Base-by-base conservation (phyloP, 2,888 invertebrate genomes). In the Dastarcus helophoroides region DNA sequence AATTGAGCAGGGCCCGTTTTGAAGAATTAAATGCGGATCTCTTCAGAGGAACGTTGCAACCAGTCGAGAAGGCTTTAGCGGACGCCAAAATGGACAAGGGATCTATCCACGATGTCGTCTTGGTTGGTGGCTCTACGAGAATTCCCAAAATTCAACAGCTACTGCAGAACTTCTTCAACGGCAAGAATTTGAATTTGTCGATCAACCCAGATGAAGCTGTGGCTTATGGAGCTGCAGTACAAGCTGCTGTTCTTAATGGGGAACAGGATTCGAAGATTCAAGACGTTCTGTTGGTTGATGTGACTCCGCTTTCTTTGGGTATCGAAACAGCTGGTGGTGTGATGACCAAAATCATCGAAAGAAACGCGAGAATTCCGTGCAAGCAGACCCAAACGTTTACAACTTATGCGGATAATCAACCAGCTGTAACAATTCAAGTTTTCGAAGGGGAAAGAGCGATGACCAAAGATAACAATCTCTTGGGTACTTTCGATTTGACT, bases 391-490 rank as follows among this genome's bases (percentile, higher is more conserved):
- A 70, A 42, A 67, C 62, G 6, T 79, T 78, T 61, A 75, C 75
- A 4, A 79, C 78, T 2, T 76, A 76, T 51, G 52, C 74, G 6
- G 78, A 79, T 56, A 76, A 78, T 51, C 78, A 79, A 49, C 66
- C 71, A 3, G 71, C 66, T 6, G 74, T 74, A 22, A 62, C 65
- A 25, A 69, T 74, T 40, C 67, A 68, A 55, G 72, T 72, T 15
- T 68, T 58, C 44, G 71, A 84, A 54, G 82, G 82, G 15, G 82
- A 83, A 58, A 76, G 89, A 40, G 83, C 88, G 28, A 86, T 90
- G 88, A 90, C 89, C 46, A 88, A 83, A 56, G 89, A 90, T 58
- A 91, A 91, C 68, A 85, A 93, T 62, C 68, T 89, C 35, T 73
- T 95, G 38, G 94, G 66, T 2, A 67, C 60, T 1, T 67, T 67